Evolutionary conservation across 2,888 invertebrate genomes (phyloP).

Genomic region (Lepas anatifera): DNA sequence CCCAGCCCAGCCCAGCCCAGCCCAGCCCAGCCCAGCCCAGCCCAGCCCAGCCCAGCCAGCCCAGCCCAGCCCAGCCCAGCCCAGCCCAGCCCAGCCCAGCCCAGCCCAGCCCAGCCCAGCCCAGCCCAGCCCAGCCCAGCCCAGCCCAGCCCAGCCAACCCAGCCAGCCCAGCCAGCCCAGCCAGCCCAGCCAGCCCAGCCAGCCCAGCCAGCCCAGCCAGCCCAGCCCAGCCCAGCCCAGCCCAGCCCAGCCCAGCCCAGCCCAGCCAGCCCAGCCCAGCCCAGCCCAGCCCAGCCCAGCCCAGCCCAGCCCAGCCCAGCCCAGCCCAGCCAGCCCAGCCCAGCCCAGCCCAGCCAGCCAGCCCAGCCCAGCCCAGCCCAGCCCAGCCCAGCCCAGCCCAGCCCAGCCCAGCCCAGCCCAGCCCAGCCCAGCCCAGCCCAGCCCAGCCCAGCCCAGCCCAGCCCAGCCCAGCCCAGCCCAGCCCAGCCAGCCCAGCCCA

Average conservation of each 20-base stretch:
- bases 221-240: not conserved
- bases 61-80: conserved; percentile 10
- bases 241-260: conserved; percentile 14
- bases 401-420: conserved; percentile 6
- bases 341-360: not conserved
- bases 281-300: conserved; percentile 1
- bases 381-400: not conserved
- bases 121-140: not conserved
- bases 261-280: conserved; percentile 15
- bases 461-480: not conserved
- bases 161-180: not conserved
- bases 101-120: conserved; percentile 7
- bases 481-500: too few species aligned
- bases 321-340: not conserved
- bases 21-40: not conserved
- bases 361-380: not conserved
- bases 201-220: not conserved
- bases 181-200: not conserved
- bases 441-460: conserved; percentile 4
- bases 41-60: conserved; percentile 7
- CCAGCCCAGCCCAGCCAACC: conserved; percentile 4
- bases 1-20: too few species aligned
- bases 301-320: conserved; percentile 6
- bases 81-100: not conserved
- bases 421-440: conserved; percentile 7